phyloP scores from a whole-genome alignment of 2,888 invertebrate genomes.

The Pammene aurita region DNA sequence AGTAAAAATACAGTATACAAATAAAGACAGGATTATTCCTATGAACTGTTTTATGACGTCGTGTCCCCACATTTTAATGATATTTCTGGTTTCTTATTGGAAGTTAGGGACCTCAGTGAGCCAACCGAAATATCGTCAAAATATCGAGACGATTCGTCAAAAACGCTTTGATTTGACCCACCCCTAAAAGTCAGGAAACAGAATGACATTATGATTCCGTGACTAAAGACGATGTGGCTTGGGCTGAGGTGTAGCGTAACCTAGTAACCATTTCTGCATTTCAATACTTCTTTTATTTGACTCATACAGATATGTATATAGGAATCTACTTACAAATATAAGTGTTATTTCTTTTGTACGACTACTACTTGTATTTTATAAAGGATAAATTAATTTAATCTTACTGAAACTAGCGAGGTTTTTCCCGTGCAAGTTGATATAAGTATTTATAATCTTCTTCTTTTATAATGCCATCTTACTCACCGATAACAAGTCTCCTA shows the following conservation, averaged over 20 bases:
- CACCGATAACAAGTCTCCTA: constrained; percentile 44
- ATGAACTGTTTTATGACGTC: too few relatives aligned
- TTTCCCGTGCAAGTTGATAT: constrained; percentile 18
- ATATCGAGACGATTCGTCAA: too few relatives aligned
- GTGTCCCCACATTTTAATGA: too few relatives aligned
- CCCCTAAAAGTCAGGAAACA: constrained; percentile 5
- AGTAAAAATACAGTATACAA: too few relatives aligned
- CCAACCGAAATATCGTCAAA: too few relatives aligned
- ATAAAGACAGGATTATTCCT: too few relatives aligned
- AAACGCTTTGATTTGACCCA: neutral
- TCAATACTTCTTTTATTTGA: constrained; percentile 65
- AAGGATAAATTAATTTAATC: neutral
- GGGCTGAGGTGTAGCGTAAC: constrained; percentile 60
- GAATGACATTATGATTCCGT: constrained; percentile 54
- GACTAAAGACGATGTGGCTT: constrained; percentile 59
- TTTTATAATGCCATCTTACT: constrained; percentile 43
- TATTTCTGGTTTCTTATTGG: too few relatives aligned
- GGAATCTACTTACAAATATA: constrained; percentile 20
- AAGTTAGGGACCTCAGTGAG: too few relatives aligned
- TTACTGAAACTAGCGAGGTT: constrained; percentile 33
- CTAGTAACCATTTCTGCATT: constrained; percentile 76
- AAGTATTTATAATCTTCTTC: constrained; percentile 21
- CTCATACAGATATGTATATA: constrained; percentile 35
- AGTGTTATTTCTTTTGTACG: neutral
- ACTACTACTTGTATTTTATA: constrained; percentile 9